Evolutionary conservation across 2,113 vertebrate species (phyloP).

Genomic region (Xiphophorus couchianus): DNA sequence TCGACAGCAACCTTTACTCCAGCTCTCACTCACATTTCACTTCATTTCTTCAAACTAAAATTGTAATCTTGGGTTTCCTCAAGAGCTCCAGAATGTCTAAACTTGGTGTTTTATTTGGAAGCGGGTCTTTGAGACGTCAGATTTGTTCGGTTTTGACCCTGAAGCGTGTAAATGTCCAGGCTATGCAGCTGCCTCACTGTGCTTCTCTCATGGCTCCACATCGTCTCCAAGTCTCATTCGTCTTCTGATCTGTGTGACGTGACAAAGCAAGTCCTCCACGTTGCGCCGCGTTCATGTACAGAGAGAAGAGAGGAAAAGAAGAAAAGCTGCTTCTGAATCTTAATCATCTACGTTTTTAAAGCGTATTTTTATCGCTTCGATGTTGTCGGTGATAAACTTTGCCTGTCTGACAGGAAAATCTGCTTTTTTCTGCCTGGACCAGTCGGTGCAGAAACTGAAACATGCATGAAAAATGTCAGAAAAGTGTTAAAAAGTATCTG

Average conservation of each 20-base stretch:
- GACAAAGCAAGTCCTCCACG: conserved; percentile 25
- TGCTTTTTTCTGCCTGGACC: background rate
- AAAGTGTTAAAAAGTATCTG: background rate
- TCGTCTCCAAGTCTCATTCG: conserved; percentile 13
- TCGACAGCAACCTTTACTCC: conserved; percentile 7
- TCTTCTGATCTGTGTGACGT: conserved; percentile 50
- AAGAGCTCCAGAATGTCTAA: background rate
- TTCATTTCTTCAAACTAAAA: background rate
- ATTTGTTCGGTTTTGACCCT: conserved; percentile 12
- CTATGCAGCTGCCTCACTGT: conserved; percentile 50
- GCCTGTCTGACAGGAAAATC: background rate
- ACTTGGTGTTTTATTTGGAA: background rate
- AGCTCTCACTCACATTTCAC: background rate
- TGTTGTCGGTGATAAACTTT: background rate
- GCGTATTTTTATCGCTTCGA: background rate
- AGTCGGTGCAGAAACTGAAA: background rate
- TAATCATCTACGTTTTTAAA: background rate
- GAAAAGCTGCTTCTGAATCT: background rate
- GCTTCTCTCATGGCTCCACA: too few relatives aligned
- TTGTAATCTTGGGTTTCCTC: too few relatives aligned
- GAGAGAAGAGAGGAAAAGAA: background rate
- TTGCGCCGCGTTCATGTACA: conserved; percentile 13
- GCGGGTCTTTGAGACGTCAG: background rate
- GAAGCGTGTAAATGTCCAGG: conserved; percentile 51
- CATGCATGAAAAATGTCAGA: background rate